These are phyloP conservation scores for Equus quagga DNA, from an alignment of 2,113 vertebrate species.

Conservation along the genomic window DNA sequence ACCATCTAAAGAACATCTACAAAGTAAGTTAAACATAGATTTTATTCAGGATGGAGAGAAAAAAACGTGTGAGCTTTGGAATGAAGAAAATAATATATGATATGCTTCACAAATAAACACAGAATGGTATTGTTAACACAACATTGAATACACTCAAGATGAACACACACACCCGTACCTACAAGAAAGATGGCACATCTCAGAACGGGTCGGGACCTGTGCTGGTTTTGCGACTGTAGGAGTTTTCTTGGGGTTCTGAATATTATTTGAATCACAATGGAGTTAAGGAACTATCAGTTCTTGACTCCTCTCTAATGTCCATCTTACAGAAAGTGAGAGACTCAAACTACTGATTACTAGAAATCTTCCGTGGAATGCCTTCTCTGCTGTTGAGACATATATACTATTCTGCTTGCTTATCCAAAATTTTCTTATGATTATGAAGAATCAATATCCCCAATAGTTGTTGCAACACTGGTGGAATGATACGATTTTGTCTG, in stretches of 20 bases:
- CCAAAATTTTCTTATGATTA: background rate
- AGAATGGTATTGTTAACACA: background rate
- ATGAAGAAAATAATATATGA: background rate
- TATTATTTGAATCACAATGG: background rate
- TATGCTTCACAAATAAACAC: background rate
- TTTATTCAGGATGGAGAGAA: background rate
- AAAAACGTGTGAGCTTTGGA: background rate
- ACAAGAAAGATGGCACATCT: background rate
- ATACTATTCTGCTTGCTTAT: background rate
- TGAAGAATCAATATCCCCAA: background rate
- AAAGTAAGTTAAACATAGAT: background rate
- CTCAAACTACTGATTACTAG: background rate
- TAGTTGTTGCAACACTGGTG: background rate
- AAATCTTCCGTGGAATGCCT: background rate
- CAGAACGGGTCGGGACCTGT: too few species aligned
- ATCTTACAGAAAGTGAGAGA: constrained; percentile 34
- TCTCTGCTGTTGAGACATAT: constrained; percentile 9
- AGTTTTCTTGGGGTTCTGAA: background rate
- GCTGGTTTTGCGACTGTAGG: background rate
- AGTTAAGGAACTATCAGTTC: background rate
- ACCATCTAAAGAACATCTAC: background rate
- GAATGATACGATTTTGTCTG: background rate
- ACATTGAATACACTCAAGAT: background rate
- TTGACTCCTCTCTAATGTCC: background rate
- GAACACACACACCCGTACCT: background rate